Conservation (phyloP, 2,797 vertebrate genomes). For the Pyrrhura leucotis region DNA sequence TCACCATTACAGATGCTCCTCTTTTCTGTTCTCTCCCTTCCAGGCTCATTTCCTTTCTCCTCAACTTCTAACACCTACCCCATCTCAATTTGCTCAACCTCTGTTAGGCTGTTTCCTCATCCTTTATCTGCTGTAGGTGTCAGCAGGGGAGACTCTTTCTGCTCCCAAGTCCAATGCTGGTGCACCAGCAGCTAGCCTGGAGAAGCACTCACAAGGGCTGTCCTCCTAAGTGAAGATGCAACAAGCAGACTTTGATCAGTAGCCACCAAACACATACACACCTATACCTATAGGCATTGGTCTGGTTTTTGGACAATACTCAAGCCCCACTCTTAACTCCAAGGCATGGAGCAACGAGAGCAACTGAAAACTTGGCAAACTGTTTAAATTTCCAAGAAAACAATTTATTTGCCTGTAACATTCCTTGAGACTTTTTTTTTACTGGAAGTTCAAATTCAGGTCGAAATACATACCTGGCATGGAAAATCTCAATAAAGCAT, state of each 20-base stretch:
- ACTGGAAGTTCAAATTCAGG: background rate
- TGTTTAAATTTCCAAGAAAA: background rate
- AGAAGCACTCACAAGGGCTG: background rate
- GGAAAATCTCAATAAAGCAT: background rate
- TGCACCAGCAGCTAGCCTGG: background rate
- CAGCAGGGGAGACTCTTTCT: background rate
- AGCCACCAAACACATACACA: background rate
- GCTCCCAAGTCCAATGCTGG: background rate
- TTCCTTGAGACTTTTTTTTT: background rate
- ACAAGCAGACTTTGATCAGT: background rate
- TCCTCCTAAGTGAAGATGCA: background rate
- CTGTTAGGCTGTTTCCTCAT: background rate
- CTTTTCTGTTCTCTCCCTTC: background rate
- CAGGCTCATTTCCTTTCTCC: background rate
- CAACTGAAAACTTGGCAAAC: background rate
- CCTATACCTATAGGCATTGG: rapidly evolving
- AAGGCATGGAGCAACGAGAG: background rate
- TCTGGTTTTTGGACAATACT: background rate
- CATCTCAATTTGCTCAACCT: background rate
- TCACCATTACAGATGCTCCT: background rate
- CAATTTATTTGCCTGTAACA: background rate
- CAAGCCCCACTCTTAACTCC: background rate
- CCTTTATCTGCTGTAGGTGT: background rate
- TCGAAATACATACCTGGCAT: background rate
- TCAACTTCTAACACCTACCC: background rate